phyloP scores from a whole-genome alignment of 2,113 vertebrate genomes.

The Gila orcuttii region DNA sequence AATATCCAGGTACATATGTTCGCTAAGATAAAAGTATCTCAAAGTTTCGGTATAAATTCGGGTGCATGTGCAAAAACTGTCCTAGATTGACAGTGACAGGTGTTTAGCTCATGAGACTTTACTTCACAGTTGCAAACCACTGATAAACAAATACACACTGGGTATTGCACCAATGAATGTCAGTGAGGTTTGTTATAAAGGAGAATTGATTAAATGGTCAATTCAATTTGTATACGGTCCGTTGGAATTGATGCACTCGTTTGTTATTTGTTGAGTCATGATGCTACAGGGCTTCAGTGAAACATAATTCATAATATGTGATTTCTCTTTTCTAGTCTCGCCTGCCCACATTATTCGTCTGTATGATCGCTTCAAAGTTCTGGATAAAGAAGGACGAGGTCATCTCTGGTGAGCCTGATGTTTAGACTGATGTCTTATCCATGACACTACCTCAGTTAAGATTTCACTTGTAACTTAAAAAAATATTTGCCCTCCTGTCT shows the following conservation, averaged over 20 bases:
- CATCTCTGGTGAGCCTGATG: slow-evolving; percentile 71
- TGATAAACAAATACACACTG: not conserved
- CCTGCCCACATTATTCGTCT: slow-evolving; percentile 75
- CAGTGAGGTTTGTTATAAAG: not conserved
- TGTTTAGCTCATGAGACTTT: not conserved
- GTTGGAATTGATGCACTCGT: not conserved
- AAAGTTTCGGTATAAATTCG: not conserved
- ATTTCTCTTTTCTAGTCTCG: slow-evolving; percentile 65
- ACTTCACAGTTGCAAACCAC: not conserved
- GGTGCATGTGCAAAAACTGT: not conserved
- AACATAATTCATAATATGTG: not conserved
- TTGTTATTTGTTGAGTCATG: not conserved
- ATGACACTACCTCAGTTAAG: too few species aligned
- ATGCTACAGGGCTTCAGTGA: not conserved
- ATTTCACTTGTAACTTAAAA: not conserved
- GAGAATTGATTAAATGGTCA: not conserved
- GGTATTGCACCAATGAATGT: not conserved
- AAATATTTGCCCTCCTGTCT: not conserved
- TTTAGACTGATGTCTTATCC: not conserved
- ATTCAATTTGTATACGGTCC: not conserved
- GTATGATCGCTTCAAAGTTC: slow-evolving; percentile 71
- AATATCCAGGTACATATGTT: not conserved
- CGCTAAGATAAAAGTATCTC: not conserved
- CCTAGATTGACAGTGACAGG: slow-evolving; percentile 32
- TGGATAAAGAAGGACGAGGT: slow-evolving; percentile 78